phyloP scores from a whole-genome alignment of 2,888 invertebrate genomes.

The Leucania comma region DNA sequence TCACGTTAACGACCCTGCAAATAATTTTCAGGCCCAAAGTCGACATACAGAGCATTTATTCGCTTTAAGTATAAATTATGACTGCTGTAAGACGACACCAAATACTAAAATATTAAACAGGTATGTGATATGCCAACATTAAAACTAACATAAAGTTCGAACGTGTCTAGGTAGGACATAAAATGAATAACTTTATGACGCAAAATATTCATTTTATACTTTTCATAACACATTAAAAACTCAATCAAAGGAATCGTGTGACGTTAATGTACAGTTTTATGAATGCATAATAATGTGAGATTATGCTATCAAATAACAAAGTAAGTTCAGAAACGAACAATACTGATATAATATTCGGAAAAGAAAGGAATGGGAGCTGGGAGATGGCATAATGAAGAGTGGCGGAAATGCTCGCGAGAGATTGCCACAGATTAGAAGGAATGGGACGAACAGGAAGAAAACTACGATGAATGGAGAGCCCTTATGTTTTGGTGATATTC shows the following conservation, averaged over 20 bases:
- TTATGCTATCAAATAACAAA: constrained; percentile 27
- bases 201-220: constrained; percentile 23
- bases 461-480: constrained; percentile 36
- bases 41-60: too few relatives aligned
- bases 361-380: constrained; percentile 31
- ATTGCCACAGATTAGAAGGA: constrained; percentile 60
- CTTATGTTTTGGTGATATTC: constrained; percentile 15
- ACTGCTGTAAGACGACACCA: background rate
- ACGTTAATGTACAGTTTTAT: constrained; percentile 34
- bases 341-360: constrained; percentile 39
- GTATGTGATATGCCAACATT: background rate
- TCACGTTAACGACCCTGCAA: too few relatives aligned
- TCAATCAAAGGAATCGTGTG: constrained; percentile 11
- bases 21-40: too few relatives aligned
- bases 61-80: background rate
- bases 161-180: background rate
- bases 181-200: constrained; percentile 11
- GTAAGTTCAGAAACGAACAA: constrained; percentile 5
- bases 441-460: constrained; percentile 38
- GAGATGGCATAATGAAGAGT: constrained; percentile 59
- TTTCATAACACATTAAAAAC: constrained; percentile 12
- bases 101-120: background rate
- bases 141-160: constrained; percentile 1
- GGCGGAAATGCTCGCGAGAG: constrained; percentile 52
- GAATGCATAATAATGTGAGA: constrained; percentile 16